Percentiles rank a stretch among this genome's conserved stretches.
Evolutionary conservation across 2,797 vertebrate genomes (phyloP).

Genomic region (Columba guinea): DNA sequence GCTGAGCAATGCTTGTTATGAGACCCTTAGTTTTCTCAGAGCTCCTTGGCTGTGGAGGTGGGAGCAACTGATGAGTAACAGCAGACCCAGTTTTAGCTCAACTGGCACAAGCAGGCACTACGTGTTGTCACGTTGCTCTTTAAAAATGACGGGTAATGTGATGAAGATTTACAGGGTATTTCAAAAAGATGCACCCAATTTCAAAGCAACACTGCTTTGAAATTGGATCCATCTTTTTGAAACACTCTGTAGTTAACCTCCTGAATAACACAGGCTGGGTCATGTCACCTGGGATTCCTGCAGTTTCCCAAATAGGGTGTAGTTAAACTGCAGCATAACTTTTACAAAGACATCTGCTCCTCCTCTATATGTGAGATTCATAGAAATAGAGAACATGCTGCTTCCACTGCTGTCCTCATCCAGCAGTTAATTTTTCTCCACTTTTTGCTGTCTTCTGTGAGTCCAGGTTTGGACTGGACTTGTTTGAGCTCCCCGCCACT

Average conservation of each 20-base stretch:
- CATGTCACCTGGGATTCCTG: neutral
- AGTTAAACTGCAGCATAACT: neutral
- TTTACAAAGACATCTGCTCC: neutral
- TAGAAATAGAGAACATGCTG: neutral
- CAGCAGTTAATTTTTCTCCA: neutral
- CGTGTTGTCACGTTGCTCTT: rapidly evolving
- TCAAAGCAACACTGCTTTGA: no score
- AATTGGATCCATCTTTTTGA: no score
- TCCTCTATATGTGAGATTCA: neutral
- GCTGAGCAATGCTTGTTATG: rapidly evolving
- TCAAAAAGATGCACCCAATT: no score
- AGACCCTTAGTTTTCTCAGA: neutral
- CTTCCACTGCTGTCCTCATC: neutral
- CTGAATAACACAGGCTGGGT: neutral
- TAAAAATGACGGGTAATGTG: neutral
- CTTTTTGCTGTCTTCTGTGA: neutral
- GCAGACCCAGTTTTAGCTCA: neutral
- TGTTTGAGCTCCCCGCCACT: neutral
- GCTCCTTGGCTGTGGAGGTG: neutral
- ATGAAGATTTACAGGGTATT: neutral
- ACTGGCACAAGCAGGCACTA: neutral
- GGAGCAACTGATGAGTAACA: neutral
- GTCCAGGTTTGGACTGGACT: neutral
- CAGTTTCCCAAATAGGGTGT: neutral
- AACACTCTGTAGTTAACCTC: neutral